Conservation (phyloP, 2,888 invertebrate genomes). For the Drosophila kuntzei region DNA sequence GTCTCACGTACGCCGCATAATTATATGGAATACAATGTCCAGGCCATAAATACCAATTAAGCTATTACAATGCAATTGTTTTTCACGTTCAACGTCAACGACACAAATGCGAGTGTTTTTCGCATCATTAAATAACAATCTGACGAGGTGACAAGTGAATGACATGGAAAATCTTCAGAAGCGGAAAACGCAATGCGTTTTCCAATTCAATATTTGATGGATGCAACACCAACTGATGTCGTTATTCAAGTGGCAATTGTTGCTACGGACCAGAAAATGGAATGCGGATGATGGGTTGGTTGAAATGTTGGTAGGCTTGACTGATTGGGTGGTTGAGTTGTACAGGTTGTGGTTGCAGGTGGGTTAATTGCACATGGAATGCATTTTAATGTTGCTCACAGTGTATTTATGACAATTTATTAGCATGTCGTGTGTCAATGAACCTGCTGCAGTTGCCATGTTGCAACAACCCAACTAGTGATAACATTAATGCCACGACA, state of each 20-base stretch:
- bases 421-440: conserved; percentile 68
- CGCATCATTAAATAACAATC: conserved; percentile 43
- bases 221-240: conserved; percentile 7
- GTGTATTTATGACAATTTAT: conserved; percentile 60
- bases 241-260: conserved; percentile 28
- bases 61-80: conserved; percentile 64
- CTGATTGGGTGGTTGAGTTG: background rate
- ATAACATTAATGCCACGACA: conserved; percentile 62
- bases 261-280: conserved; percentile 5
- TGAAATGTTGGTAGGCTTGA: background rate
- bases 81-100: conserved; percentile 52
- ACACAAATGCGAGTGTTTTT: conserved; percentile 37
- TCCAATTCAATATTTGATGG: conserved; percentile 25
- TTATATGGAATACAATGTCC: conserved; percentile 34
- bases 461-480: conserved; percentile 43
- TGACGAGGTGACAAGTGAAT: conserved; percentile 54
- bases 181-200: conserved; percentile 42
- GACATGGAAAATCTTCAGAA: conserved; percentile 61
- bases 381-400: conserved; percentile 8
- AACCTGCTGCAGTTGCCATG: conserved; percentile 54
- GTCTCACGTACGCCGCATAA: conserved; percentile 55
- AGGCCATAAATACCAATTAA: conserved; percentile 74
- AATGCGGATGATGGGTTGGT: conserved; percentile 27
- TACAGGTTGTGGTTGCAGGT: conserved; percentile 10
- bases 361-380: conserved; percentile 19